Evolutionary conservation across 2,797 vertebrate genomes (phyloP).

Genomic region (Pangasius sanitwongsei): DNA sequence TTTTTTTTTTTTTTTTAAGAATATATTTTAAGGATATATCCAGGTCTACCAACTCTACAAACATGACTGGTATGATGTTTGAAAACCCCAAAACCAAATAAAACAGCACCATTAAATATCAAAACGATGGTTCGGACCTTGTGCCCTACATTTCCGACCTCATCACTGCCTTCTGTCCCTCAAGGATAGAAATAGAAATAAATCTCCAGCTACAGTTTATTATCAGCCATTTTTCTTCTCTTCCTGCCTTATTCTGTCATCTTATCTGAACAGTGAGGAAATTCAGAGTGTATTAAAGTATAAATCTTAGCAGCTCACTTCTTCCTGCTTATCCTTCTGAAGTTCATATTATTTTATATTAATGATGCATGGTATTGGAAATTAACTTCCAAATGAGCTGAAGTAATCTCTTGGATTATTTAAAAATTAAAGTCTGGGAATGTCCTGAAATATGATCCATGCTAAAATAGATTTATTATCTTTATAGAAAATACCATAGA

Average conservation of each 20-base stretch:
- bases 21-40: background rate
- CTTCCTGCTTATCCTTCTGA: background rate
- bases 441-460: background rate
- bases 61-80: background rate
- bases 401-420: background rate
- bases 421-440: background rate
- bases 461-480: background rate
- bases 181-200: background rate
- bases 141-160: background rate
- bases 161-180: background rate
- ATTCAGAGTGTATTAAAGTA: background rate
- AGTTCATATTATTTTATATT: background rate
- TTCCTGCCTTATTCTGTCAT: background rate
- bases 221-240: background rate
- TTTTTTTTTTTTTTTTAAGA: background rate
- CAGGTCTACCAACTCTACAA: background rate
- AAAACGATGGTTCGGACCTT: background rate
- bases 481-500: background rate
- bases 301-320: background rate
- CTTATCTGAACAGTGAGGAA: background rate
- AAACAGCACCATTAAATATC: background rate
- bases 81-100: background rate
- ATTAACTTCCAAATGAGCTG: background rate
- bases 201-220: background rate
- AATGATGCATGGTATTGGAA: background rate